These are phyloP conservation scores for Percopsis omiscomaycus DNA, from an alignment of 2,797 vertebrate genomes.

Conservation along the genomic window DNA sequence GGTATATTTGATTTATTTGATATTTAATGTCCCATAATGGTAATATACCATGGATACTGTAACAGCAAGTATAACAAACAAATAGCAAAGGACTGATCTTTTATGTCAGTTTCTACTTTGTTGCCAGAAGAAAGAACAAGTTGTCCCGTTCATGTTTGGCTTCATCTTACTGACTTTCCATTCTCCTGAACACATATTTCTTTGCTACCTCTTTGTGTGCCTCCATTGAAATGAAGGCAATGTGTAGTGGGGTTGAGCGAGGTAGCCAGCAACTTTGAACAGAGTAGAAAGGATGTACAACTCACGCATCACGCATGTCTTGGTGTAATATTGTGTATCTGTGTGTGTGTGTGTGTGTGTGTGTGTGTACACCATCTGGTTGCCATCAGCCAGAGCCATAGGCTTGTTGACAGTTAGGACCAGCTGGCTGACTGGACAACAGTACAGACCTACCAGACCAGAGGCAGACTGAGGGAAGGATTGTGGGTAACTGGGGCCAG, in stretches of 20 bases:
- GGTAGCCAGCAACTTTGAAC: conserved; percentile 42
- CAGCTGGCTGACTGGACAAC: conserved; percentile 64
- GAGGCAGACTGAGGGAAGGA: conserved; percentile 38
- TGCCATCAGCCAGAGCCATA: conserved; percentile 43
- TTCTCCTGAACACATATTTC: not conserved
- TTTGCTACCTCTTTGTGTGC: conserved; percentile 18
- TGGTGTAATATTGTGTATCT: not conserved
- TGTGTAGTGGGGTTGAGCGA: conserved; percentile 51
- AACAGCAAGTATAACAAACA: too few species aligned
- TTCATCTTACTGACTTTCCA: not conserved
- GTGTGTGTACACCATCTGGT: conserved; percentile 62
- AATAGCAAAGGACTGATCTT: not conserved
- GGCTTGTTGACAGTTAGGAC: conserved; percentile 55
- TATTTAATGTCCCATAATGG: too few species aligned
- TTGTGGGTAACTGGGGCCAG: conserved; percentile 21
- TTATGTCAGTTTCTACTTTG: not conserved
- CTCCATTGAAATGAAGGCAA: conserved; percentile 45
- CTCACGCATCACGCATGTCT: conserved; percentile 39
- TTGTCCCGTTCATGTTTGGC: not conserved
- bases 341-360: conserved; percentile 14
- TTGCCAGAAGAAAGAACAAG: not conserved
- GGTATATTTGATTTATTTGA: too few species aligned
- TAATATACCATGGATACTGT: too few species aligned
- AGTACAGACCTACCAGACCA: conserved; percentile 29
- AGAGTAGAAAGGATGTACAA: conserved; percentile 36